A percentile compares a stretch with the other conserved stretches of the same genome.
These are phyloP conservation scores for Drosophila meridionalis DNA, from an alignment of 2,888 invertebrate genomes.

Conservation along the genomic window DNA sequence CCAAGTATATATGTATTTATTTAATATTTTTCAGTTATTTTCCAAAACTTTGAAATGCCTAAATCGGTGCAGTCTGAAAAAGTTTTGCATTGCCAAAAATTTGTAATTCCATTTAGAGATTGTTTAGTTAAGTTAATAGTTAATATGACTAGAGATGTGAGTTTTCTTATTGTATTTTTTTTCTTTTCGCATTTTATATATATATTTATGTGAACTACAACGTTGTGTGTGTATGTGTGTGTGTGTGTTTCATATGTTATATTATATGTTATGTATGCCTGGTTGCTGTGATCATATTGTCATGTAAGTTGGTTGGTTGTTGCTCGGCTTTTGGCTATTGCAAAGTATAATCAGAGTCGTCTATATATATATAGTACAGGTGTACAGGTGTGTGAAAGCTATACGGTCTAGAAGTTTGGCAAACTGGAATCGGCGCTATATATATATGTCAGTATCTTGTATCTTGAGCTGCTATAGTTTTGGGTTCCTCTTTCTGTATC, in stretches of 20 bases:
- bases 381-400: conserved; percentile 37
- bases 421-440: conserved; percentile 49
- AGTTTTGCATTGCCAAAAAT: conserved; percentile 59
- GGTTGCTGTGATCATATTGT: conserved; percentile 68
- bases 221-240: conserved; percentile 17
- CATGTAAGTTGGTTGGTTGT: conserved; percentile 66
- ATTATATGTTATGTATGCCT: conserved; percentile 38
- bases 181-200: conserved; percentile 21
- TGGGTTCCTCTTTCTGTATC: conserved; percentile 9
- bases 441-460: conserved; percentile 26
- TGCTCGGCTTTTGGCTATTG: conserved; percentile 55
- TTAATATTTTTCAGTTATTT: conserved; percentile 19
- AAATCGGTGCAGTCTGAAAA: conserved; percentile 77
- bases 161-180: not conserved
- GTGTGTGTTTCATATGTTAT: conserved; percentile 12
- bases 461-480: conserved; percentile 38
- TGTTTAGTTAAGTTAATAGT: conserved; percentile 32
- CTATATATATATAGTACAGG: conserved; percentile 61
- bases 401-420: conserved; percentile 42
- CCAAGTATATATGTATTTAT: conserved; percentile 45
- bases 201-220: conserved; percentile 36
- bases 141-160: conserved; percentile 29
- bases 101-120: conserved; percentile 38
- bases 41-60: conserved; percentile 59
- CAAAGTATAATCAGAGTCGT: conserved; percentile 56